Evolutionary conservation across 2,888 invertebrate genomes (phyloP).

Genomic region (Hydriomena furcata): DNA sequence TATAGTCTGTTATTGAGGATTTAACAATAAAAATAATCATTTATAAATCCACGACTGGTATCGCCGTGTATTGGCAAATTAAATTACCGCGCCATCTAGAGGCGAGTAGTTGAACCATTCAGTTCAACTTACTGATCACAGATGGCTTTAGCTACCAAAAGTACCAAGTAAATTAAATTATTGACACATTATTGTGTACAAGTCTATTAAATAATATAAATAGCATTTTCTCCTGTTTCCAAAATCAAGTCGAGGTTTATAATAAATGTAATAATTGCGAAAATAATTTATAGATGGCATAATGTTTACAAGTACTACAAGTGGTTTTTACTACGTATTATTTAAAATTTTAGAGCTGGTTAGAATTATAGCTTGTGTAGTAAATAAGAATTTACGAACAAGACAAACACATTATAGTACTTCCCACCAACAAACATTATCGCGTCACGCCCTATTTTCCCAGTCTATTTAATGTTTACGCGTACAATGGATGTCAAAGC

Average conservation of each 20-base stretch:
- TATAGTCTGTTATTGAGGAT: too few relatives aligned
- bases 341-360: background rate
- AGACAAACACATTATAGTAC: slow-evolving; percentile 4
- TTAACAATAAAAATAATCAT: too few relatives aligned
- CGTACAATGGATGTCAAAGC: slow-evolving; percentile 10
- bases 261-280: too few relatives aligned
- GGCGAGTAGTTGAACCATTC: slow-evolving; percentile 53
- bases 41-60: too few relatives aligned
- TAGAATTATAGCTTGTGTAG: background rate
- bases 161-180: too few relatives aligned
- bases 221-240: too few relatives aligned
- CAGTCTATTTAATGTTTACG: slow-evolving; percentile 15
- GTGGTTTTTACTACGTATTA: background rate
- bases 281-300: too few relatives aligned
- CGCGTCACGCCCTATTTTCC: slow-evolving; percentile 17
- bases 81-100: slow-evolving; percentile 56
- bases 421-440: slow-evolving; percentile 4
- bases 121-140: slow-evolving; percentile 48
- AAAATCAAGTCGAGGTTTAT: too few relatives aligned
- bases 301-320: background rate
- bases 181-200: too few relatives aligned
- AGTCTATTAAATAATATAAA: background rate
- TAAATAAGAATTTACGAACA: slow-evolving; percentile 6
- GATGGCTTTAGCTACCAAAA: slow-evolving; percentile 51
- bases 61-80: background rate